Evolutionary conservation across 2,113 vertebrate genomes (phyloP).

Genomic region (Neogobius melanostomus): DNA sequence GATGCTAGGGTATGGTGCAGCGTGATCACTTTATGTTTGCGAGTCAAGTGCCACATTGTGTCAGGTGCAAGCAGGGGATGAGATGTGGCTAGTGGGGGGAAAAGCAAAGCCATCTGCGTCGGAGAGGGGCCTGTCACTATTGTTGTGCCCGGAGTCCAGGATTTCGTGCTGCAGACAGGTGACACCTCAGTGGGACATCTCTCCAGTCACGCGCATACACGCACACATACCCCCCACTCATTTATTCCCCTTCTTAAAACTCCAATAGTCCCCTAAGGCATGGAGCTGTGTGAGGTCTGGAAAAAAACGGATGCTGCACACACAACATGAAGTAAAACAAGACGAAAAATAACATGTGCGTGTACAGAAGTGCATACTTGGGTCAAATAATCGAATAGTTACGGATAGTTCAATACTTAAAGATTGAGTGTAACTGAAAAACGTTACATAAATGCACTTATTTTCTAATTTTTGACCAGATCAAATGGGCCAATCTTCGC

Average conservation of each 20-base stretch:
- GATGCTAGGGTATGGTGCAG: conserved; percentile 28
- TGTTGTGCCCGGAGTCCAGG: conserved; percentile 81
- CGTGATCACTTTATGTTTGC: conserved; percentile 32
- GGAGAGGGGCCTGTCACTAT: conserved; percentile 92
- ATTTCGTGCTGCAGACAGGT: conserved; percentile 89
- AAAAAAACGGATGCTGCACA: conserved; percentile 30
- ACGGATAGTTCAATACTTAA: not conserved
- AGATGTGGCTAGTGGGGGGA: conserved; percentile 82
- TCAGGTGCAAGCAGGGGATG: conserved; percentile 67
- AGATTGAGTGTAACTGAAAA: not conserved
- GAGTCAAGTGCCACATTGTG: conserved; percentile 58
- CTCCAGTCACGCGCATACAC: conserved; percentile 66
- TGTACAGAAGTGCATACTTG: not conserved
- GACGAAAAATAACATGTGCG: not conserved
- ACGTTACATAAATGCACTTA: not conserved
- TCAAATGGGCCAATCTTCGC: conserved; percentile 11
- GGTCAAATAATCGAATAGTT: not conserved
- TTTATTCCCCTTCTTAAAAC: conserved; percentile 16
- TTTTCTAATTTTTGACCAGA: not conserved
- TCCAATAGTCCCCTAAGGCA: conserved; percentile 31
- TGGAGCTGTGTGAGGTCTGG: conserved; percentile 48
- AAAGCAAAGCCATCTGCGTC: conserved; percentile 83
- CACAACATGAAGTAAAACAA: conserved; percentile 11
- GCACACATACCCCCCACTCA: conserved; percentile 16
- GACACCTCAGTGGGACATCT: conserved; percentile 87